Conservation (phyloP, 2,113 vertebrate species). For the Poecilia latipinna region DNA sequence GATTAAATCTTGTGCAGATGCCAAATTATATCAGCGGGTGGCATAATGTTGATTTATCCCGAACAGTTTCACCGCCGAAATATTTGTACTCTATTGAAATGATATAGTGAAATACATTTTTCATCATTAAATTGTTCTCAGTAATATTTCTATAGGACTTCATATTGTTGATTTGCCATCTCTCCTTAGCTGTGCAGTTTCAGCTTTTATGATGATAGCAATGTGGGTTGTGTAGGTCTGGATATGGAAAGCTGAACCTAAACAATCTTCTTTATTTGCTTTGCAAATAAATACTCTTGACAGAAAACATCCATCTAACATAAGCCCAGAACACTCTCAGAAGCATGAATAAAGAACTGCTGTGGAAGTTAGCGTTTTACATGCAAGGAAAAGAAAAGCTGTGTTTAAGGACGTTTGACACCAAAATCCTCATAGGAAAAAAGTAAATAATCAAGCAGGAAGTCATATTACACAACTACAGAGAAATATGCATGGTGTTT, state of each 20-base stretch:
- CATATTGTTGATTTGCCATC: too few species aligned
- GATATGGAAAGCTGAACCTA: neutral
- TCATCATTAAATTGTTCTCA: too few species aligned
- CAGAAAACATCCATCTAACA: too few species aligned
- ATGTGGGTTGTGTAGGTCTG: neutral
- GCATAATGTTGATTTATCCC: too few species aligned
- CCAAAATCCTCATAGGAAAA: neutral
- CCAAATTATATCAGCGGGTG: too few species aligned
- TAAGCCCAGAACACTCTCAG: neutral
- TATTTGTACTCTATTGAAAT: too few species aligned
- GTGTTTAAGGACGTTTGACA: neutral
- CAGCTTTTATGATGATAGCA: neutral
- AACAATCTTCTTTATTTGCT: neutral
- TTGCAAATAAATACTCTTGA: neutral
- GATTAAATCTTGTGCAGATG: too few species aligned
- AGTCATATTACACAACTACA: neutral
- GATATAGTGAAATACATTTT: too few species aligned
- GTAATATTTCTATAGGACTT: too few species aligned
- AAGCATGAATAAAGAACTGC: neutral
- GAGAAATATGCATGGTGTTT: neutral
- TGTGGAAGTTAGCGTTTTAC: neutral
- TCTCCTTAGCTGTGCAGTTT: too few species aligned
- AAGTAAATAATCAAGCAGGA: neutral
- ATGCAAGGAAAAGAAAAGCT: neutral
- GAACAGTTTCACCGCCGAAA: too few species aligned